Evolutionary conservation across 2,113 vertebrate genomes (phyloP), one percentile per base, ranked within the genome.

Genomic region (Addax nasomaculatus): DNA sequence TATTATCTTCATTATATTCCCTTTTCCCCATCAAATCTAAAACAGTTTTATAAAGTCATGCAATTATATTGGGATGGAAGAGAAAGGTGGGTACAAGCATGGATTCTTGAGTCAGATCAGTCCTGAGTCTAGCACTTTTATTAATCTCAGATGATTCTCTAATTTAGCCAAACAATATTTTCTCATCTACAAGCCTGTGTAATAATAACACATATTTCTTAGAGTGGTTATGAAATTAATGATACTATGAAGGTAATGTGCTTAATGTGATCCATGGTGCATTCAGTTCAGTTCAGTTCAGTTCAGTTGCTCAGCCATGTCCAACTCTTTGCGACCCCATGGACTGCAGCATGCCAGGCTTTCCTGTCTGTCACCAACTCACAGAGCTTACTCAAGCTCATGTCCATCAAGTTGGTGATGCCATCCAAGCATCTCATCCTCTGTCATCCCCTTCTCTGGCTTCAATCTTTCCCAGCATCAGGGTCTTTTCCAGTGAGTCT

Each of bases 281-380:
- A 36, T 21, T 67, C 64, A 67, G 33, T 67, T 67, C 64, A 64
- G 33, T n/a, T 64, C 60, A 33, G 60, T 16, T 21, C 53, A 62
- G 2, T 62, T 67, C 62, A 64, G 15, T 64, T n/a, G 33, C 33
- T 67, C 64, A 21, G 64, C 21, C 0, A 0, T 11, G 64, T n/a
- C 17, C 1, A 4, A 67, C 17, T 36, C 64, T 67, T 36, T 70
- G n/a, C 0, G 1, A 21, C 9, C 8, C 7, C 17, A 70, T 11
- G n/a, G n/a, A 70, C 64, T 5, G 8, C n/a, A 36, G 64, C 4
- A 36, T 19, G 9, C 17, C 62, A 70, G 64, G n/a, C 17, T n/a
- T 5, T 19, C n/a, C 33, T 67, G 64, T 67, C n/a, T n/a, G 36
- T 67, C 64, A 67, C 9, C n/a, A 67, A 36, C 33, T 67, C n/a